Base-by-base conservation (phyloP, 2,113 vertebrate genomes). In the Chauna torquata region DNA sequence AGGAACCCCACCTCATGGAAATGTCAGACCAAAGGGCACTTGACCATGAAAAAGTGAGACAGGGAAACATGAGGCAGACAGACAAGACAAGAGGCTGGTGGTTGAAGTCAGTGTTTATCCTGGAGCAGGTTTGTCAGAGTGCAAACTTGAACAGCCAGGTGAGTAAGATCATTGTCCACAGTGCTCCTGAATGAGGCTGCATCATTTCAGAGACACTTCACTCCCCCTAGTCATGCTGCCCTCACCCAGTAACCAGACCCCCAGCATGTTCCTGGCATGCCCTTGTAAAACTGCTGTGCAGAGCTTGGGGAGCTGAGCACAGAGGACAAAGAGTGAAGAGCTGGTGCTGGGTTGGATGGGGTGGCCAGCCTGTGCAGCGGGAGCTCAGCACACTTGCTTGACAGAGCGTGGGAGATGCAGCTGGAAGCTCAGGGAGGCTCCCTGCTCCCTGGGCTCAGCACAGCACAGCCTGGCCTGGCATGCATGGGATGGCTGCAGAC, bases 231-330 rank as follows among this genome's bases (percentile, higher is more conserved):
- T 66, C 72, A 59, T 86, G 30, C 49, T 24, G 14, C n/a, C 47
- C 66, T 87, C 16, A 70, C 49, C 22, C 52, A 42, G 16, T 42
- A 52, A 78, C 23, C 42, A 82, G 42, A 23, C 14, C 6, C 17
- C 3, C 24, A 17, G 24, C 0, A 0, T 54, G 28, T 8, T 75
- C 38, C 68, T 88, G 18, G 50, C 25, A 36, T 42, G 14, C n/a
- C 32, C 57, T 78, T 58, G 18, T 54, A 87, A 20, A 89, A 75
- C 59, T 89, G 36, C 81, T 2, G 1, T 13, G 24, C 24, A 42
- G 50, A 82, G 45, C 40, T 4, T 75, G 45, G 20, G 44, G 12
- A 88, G 22, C 52, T 90, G 58, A 76, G 32, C 8, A 9, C 40
- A 61, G 64, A 69, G 19, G 11, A 59, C 34, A 36, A 59, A 36